Base-by-base conservation (phyloP, 1,140 invertebrate species). In the Sweltsa coloradensis region DNA sequence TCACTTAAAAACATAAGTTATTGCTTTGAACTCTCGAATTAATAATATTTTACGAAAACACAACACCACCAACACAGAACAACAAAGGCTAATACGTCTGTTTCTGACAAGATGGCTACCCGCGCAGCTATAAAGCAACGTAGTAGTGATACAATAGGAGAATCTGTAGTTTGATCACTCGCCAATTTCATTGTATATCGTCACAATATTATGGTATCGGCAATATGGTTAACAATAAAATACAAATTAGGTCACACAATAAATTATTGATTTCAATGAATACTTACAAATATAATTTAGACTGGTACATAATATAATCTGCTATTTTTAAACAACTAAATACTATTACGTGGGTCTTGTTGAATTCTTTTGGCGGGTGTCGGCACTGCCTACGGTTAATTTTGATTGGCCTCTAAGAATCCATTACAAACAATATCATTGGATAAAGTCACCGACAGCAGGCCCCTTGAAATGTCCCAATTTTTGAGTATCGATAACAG, bases 41-140 rank as follows among this genome's bases (percentile, higher is more conserved):
- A 31, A 44, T 16, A 25, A 31, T 44, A 25, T 27, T 34, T 13
- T 18, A 29, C 14, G 22, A 27, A 34, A 44, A 34, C 42, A 44
- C 42, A 31, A 31, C 42, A 44, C n/a, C 18, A 16, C 18, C n/a
- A 22, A 5, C 5, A 37, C 36, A n/a, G 31, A 45, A 36, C 41
- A 50, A 50, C 48, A 45, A 50, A 50, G 48, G 42, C 45, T 45
- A 39, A 43, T 42, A 50, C 29, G n/a, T n/a, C n/a, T n/a, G n/a
- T n/a, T 52, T 52, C 41, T 54, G 50, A 47, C 53, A 54, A 54
- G 53, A 54, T 54, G 53, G 53, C 53, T 54, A 44, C 53, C n/a
- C 53, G 53, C 51, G 53, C 53, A 52, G 50, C 47, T 42, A 45
- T 39, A 54, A 47, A 45, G 47, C 45, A 50, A 47, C 44, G 53